phyloP scores from a whole-genome alignment of 2,888 invertebrate species.

The Galeopsomyia nigrocyanea region DNA sequence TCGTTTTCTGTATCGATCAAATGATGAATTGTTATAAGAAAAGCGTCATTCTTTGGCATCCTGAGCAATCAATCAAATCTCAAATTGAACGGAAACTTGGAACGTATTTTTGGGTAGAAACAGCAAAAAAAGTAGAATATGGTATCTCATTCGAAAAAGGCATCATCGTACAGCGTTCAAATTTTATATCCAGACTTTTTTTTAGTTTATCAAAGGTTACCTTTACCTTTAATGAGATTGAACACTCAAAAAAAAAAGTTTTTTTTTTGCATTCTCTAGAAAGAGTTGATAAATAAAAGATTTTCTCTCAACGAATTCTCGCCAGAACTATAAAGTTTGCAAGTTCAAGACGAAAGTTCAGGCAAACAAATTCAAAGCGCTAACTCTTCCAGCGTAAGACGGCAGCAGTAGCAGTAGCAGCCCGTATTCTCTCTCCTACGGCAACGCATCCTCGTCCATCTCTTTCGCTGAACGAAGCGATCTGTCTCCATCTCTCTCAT shows the following conservation, averaged over 20 bases:
- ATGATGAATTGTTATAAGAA: too few species aligned
- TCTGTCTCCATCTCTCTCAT: constrained; percentile 40
- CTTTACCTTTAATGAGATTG: too few species aligned
- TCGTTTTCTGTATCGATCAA: too few species aligned
- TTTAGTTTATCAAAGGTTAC: background rate
- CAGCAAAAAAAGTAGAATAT: too few species aligned
- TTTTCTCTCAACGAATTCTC: background rate
- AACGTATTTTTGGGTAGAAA: too few species aligned
- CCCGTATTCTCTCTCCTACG: background rate
- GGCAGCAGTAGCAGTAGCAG: background rate
- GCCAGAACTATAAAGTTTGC: background rate
- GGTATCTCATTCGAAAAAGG: too few species aligned
- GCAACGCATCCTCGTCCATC: constrained; percentile 27
- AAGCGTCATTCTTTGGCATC: too few species aligned
- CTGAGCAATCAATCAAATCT: too few species aligned
- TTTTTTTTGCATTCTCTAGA: background rate
- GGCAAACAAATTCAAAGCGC: background rate
- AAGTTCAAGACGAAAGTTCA: background rate
- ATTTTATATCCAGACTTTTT: too few species aligned
- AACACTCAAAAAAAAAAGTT: background rate
- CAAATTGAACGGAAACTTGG: too few species aligned
- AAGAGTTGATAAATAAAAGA: constrained; percentile 15
- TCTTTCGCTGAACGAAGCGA: constrained; percentile 21
- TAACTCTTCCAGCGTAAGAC: constrained; percentile 8
- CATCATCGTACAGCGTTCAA: too few species aligned